Conservation (phyloP, 2,888 invertebrate genomes). For the Hypomecis atomaria region DNA sequence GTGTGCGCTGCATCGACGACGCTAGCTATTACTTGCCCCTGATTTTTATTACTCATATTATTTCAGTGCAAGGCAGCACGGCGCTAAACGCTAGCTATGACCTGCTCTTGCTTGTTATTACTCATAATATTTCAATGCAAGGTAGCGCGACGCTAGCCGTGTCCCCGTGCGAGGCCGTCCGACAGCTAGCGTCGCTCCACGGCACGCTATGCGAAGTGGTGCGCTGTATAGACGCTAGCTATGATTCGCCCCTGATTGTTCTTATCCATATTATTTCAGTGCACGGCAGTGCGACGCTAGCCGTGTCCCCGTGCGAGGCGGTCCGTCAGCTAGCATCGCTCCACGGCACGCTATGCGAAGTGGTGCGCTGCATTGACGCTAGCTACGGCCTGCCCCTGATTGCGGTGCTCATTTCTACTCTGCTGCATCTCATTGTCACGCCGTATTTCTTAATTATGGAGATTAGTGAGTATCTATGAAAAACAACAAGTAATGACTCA, state of each 20-base stretch:
- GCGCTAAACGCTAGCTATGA: no score
- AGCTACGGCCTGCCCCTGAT: slow-evolving; percentile 83
- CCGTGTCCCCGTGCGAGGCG: slow-evolving; percentile 70
- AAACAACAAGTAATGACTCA: no score
- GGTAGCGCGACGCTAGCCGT: slow-evolving; percentile 67
- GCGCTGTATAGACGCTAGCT: slow-evolving; percentile 77
- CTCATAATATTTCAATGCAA: slow-evolving; percentile 49
- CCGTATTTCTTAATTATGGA: slow-evolving; percentile 86
- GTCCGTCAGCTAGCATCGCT: slow-evolving; percentile 78
- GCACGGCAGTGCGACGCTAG: slow-evolving; percentile 63
- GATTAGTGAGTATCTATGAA: slow-evolving; percentile 64
- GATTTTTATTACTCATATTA: slow-evolving; percentile 49
- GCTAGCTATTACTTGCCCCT: slow-evolving; percentile 82
- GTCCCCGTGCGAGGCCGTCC: slow-evolving; percentile 72
- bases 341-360: slow-evolving; percentile 81
- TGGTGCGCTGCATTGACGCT: slow-evolving; percentile 76
- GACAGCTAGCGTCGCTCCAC: slow-evolving; percentile 79
- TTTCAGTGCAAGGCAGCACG: slow-evolving; percentile 64
- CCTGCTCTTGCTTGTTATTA: no score
- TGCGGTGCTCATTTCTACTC: slow-evolving; percentile 81
- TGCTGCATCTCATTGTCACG: slow-evolving; percentile 85
- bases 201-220: slow-evolving; percentile 82
- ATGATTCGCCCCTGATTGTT: slow-evolving; percentile 78
- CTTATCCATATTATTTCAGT: slow-evolving; percentile 46
- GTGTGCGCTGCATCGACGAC: slow-evolving; percentile 80